Percentiles rank a stretch among this genome's conserved stretches.
These are phyloP conservation scores for Chaetoderma sp. DNA, from an alignment of 2,888 invertebrate species.

Conservation along the genomic window DNA sequence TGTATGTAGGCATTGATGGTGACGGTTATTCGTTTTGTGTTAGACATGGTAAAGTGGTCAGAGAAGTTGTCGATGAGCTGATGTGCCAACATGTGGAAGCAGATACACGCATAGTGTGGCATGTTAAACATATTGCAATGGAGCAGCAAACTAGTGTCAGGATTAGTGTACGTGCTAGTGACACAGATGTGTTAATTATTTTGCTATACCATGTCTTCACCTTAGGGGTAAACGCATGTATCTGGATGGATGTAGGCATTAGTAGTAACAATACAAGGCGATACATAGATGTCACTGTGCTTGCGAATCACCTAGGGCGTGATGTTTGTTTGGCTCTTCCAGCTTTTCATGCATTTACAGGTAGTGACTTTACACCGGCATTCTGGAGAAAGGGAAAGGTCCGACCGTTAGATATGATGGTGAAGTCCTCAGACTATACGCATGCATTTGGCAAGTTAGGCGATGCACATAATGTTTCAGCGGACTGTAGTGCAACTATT, in stretches of 20 bases:
- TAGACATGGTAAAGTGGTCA: not conserved
- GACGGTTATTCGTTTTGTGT: conserved; percentile 4
- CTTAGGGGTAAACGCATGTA: too few species aligned
- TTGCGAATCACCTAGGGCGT: not conserved
- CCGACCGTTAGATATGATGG: conserved; percentile 7
- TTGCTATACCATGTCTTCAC: conserved; percentile 5
- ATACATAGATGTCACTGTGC: not conserved
- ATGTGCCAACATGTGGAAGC: conserved; percentile 22
- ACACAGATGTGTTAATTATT: conserved; percentile 13
- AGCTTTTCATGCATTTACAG: conserved; percentile 7
- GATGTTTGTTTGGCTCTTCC: not conserved
- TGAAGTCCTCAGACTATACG: not conserved
- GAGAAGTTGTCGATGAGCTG: not conserved
- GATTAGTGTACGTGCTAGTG: conserved; percentile 5
- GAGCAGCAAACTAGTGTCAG: not conserved
- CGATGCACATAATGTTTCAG: too few species aligned
- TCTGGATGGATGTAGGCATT: too few species aligned
- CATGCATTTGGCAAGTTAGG: too few species aligned
- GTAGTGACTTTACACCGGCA: not conserved
- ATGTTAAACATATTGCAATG: conserved; percentile 2
- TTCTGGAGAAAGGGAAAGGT: conserved; percentile 12
- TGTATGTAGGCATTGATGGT: not conserved
- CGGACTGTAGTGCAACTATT: too few species aligned
- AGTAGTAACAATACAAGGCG: too few species aligned
- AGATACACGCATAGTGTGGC: conserved; percentile 7